Evolutionary conservation across 64 coral and sea anemone genomes (phyloP), one percentile per base, ranked within the genome.

Genomic region (Porites australiensis): DNA sequence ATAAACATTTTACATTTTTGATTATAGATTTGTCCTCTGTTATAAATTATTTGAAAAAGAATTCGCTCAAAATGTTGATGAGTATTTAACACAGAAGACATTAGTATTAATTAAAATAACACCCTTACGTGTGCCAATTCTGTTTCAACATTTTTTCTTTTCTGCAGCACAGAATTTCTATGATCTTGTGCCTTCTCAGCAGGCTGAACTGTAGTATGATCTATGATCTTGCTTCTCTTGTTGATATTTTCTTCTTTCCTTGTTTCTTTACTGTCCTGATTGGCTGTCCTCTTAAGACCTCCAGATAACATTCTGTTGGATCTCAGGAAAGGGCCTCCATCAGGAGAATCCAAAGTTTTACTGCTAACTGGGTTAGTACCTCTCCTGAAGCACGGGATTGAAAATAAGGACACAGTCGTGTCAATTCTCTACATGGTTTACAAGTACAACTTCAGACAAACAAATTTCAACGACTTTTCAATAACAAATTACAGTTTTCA

Each of bases 201-300:
- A 47, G 44, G 23, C 9, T 9, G 9, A 46, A 37, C 27, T 1
- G 27, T 37, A 37, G 44, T 22, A 49, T 83, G 5, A 65, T 19
- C 61, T n/a, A 48, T 45, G 9, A 66, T 44, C 10, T 67, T 83
- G 80, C 80, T 83, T 62, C 62, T 83, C 58, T 83, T 83, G 15
- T 50, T 83, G 8, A 16, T 49, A 18, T 47, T 50, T 18, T n/a
- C 61, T n/a, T 83, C 80, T 20, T 15, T 7, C 11, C 60, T 49
- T 45, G 12, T 67, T 66, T 50, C 44, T 6, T 47, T 66, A 49
- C 3, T 67, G 6, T 66, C 80, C 18, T 18, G 61, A 10, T 21
- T 50, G 2, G 60, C 80, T 83, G 45, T 44, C 50, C 80, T 64
- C 62, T 83, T 83, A 3, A 64, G 61, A 27, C 61, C 8, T 66